Percentiles rank a stretch among this genome's conserved stretches.
Conservation (phyloP, 2,797 vertebrate genomes). For the Sciaenops ocellatus region DNA sequence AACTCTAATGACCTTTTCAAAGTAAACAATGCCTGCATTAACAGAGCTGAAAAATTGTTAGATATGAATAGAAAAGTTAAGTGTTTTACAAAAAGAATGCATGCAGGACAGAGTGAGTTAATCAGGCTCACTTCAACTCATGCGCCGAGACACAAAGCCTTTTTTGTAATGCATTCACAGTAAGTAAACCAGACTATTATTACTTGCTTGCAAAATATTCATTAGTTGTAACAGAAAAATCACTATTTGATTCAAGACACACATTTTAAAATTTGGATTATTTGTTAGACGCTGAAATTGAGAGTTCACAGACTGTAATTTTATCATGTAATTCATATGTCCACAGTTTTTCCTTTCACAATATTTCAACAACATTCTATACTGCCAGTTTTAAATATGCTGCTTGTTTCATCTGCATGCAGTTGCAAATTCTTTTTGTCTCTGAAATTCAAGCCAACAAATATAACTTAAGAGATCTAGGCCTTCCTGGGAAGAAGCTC, state of each 20-base stretch:
- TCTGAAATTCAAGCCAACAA: constrained; percentile 27
- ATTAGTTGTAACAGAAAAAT: constrained; percentile 7
- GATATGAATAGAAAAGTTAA: constrained; percentile 79
- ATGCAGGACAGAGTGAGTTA: constrained; percentile 43
- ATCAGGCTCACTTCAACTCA: constrained; percentile 67
- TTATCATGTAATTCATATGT: neutral
- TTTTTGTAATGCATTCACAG: constrained; percentile 31
- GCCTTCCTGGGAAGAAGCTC: constrained; percentile 55
- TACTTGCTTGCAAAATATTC: constrained; percentile 5
- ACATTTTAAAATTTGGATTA: neutral
- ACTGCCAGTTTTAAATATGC: constrained; percentile 7
- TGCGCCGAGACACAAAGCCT: constrained; percentile 19
- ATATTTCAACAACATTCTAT: constrained; percentile 8
- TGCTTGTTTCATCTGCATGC: neutral
- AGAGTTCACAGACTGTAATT: constrained; percentile 23
- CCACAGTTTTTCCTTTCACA: constrained; percentile 19
- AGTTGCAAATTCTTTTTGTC: constrained; percentile 31
- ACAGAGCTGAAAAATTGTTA: constrained; percentile 77
- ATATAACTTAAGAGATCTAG: constrained; percentile 47
- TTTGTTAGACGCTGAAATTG: constrained; percentile 26
- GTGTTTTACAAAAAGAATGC: constrained; percentile 61
- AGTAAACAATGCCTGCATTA: constrained; percentile 87
- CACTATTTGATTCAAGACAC: constrained; percentile 5
- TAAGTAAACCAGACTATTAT: constrained; percentile 27
- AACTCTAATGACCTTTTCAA: constrained; percentile 86